These are phyloP conservation scores for Cryptoleucopteryx plumbea DNA, from an alignment of 2,113 vertebrate species.

Conservation along the genomic window DNA sequence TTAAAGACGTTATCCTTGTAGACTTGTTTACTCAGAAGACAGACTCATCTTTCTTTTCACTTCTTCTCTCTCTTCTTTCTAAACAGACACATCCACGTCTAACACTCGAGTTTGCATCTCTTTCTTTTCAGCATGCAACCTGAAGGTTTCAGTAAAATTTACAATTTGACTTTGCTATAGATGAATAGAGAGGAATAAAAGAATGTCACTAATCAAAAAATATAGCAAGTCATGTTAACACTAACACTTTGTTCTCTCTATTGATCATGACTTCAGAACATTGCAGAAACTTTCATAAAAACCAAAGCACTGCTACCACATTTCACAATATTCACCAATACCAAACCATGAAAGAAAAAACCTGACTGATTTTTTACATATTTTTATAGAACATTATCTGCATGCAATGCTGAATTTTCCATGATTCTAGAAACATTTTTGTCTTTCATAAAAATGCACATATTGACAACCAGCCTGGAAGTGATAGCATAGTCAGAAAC, in stretches of 20 bases:
- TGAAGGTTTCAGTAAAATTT: not conserved
- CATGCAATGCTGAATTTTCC: not conserved
- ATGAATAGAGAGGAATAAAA: not conserved
- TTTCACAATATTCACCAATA: not conserved
- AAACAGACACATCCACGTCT: not conserved
- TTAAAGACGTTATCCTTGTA: not conserved
- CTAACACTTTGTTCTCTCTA: not conserved
- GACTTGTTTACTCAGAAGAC: not conserved
- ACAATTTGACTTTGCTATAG: not conserved
- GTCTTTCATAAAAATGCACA: not conserved
- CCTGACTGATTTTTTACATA: not conserved
- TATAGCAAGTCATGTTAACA: not conserved
- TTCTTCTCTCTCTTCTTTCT: not conserved
- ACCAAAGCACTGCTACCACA: not conserved
- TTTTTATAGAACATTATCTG: not conserved
- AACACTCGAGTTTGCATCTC: not conserved
- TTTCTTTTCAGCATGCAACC: not conserved
- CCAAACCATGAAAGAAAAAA: not conserved
- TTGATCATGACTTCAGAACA: not conserved
- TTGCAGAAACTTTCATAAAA: not conserved
- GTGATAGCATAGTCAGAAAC: not conserved
- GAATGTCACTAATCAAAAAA: not conserved
- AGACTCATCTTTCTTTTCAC: not conserved
- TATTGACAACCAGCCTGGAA: not conserved
- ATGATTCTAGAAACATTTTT: not conserved